A percentile compares a stretch with the other conserved stretches of the same genome.
Evolutionary conservation across 2,113 vertebrate genomes (phyloP).

Genomic region (Bufo gargarizans): DNA sequence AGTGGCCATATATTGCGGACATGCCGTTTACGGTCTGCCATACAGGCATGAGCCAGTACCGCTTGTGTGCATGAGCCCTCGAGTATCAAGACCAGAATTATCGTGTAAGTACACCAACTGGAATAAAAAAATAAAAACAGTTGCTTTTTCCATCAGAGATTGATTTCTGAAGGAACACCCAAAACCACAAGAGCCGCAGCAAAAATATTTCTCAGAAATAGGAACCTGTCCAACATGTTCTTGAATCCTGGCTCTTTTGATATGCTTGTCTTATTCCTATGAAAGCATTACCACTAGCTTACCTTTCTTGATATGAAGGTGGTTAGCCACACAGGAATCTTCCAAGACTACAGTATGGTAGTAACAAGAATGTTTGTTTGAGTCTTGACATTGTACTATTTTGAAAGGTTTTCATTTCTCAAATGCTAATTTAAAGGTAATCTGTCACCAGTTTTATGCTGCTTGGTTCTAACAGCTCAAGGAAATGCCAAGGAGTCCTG

Average conservation of each 20-base stretch:
- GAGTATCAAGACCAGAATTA: too few species aligned
- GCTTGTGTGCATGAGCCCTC: too few species aligned
- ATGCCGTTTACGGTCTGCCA: too few species aligned
- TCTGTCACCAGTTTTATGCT: too few species aligned
- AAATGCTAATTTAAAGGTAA: too few species aligned
- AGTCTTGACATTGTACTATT: neutral
- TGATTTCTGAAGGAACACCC: neutral
- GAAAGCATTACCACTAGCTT: neutral
- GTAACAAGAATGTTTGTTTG: neutral
- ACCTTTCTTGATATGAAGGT: neutral
- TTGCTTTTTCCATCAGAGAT: neutral
- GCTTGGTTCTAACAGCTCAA: too few species aligned
- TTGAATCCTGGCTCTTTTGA: neutral
- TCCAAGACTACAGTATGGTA: neutral
- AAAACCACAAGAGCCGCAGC: neutral
- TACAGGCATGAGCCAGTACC: too few species aligned
- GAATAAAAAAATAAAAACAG: neutral
- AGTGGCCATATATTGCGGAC: too few species aligned
- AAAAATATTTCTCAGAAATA: neutral
- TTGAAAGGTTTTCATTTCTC: too few species aligned
- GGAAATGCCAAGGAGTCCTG: too few species aligned
- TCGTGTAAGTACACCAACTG: too few species aligned
- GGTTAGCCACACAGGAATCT: neutral
- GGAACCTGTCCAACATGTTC: neutral
- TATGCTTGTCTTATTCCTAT: neutral